phyloP scores from a whole-genome alignment of 2,113 vertebrate species.

The Phylloscopus trochiloides region DNA sequence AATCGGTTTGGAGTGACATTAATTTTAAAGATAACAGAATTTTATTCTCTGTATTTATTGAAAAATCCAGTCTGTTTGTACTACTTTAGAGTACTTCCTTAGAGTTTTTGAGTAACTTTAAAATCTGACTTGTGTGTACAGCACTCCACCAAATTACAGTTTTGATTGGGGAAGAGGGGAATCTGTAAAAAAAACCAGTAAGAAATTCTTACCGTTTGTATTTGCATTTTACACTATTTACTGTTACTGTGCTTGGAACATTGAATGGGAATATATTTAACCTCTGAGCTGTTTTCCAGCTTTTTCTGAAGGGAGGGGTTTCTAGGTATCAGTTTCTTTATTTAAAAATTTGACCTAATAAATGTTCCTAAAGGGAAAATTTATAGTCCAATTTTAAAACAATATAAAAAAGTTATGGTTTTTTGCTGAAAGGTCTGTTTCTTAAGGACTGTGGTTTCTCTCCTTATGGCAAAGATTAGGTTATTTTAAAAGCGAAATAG shows the following conservation, averaged over 20 bases:
- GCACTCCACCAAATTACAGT: background rate
- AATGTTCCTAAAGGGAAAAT: background rate
- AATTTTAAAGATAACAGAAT: background rate
- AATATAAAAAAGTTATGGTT: background rate
- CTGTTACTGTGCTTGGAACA: background rate
- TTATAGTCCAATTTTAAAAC: background rate
- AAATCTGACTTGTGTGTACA: background rate
- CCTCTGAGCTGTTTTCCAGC: background rate
- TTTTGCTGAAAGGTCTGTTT: background rate
- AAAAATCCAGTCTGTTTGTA: background rate
- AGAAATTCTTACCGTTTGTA: background rate
- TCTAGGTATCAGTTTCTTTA: background rate
- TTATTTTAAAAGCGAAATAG: background rate
- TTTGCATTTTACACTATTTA: background rate
- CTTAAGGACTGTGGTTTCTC: background rate
- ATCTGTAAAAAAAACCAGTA: background rate
- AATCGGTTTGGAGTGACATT: background rate
- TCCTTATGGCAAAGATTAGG: background rate
- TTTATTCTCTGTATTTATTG: background rate
- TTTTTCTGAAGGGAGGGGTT: background rate
- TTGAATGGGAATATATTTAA: background rate
- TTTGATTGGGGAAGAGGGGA: background rate
- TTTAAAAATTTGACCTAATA: background rate
- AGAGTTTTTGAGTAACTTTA: background rate
- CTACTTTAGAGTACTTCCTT: background rate